A percentile compares a stretch with the other conserved stretches of the same genome.
Conservation (phyloP, 2,888 invertebrate species). For the Caenorhabditis becei region DNA sequence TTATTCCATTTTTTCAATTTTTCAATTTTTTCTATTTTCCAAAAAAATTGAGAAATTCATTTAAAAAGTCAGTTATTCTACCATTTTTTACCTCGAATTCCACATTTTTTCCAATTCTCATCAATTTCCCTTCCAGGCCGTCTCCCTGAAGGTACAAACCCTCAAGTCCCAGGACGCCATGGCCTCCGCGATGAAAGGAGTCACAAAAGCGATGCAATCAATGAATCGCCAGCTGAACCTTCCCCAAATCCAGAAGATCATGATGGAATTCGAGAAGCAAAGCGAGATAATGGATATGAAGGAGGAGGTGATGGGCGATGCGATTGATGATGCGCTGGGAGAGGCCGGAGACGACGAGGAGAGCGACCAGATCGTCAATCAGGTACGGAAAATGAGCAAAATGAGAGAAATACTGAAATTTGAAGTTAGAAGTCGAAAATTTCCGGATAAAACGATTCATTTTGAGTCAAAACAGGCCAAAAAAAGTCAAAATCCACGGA, state of each 20-base stretch:
- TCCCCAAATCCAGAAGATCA: constrained; percentile 97
- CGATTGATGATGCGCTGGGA: constrained; percentile 99
- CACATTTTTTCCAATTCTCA: background rate
- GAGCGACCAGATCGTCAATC: constrained; percentile 84
- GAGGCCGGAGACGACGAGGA: constrained; percentile 98
- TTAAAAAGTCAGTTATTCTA: too few species aligned
- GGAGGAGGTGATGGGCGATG: constrained; percentile 99
- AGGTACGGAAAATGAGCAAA: constrained; percentile 62
- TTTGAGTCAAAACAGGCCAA: too few species aligned
- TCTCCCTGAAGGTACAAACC: constrained; percentile 97
- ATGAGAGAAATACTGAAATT: too few species aligned
- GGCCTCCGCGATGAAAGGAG: constrained; percentile 99
- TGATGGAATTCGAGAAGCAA: constrained; percentile 92
- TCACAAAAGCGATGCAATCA: constrained; percentile 96
- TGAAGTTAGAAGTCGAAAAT: too few species aligned
- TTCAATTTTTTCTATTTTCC: too few species aligned
- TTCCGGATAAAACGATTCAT: too few species aligned
- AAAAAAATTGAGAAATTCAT: too few species aligned
- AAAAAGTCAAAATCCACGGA: too few species aligned
- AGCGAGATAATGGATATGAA: constrained; percentile 99
- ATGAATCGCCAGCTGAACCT: constrained; percentile 96
- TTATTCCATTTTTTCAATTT: too few species aligned
- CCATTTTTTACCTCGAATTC: background rate
- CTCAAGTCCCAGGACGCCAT: constrained; percentile 98
- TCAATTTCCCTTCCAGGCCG: constrained; percentile 85